A percentile compares a stretch with the other conserved stretches of the same genome.
phyloP scores from a whole-genome alignment of 2,113 vertebrate genomes.

The Ophiodon elongatus region DNA sequence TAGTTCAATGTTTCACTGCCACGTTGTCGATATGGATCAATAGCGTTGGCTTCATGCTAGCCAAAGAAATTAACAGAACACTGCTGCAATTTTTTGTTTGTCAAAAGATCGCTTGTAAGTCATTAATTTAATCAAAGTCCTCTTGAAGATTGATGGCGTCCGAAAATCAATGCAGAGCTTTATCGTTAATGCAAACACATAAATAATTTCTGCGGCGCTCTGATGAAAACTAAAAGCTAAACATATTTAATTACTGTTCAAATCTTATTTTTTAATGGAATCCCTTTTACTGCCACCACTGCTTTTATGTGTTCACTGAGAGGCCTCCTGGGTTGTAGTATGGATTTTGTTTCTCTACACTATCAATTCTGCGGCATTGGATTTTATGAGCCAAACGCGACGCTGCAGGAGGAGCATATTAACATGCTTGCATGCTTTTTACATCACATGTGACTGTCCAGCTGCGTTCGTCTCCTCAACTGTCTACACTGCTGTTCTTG shows the following conservation, averaged over 20 bases:
- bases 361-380: slow-evolving; percentile 50
- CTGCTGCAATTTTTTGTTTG: slow-evolving; percentile 35
- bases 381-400: slow-evolving; percentile 56
- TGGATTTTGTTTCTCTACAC: slow-evolving; percentile 56
- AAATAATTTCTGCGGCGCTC: slow-evolving; percentile 26
- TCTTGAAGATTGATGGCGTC: slow-evolving; percentile 34
- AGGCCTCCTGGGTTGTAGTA: slow-evolving; percentile 35
- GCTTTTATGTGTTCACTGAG: slow-evolving; percentile 50
- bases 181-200: slow-evolving; percentile 20
- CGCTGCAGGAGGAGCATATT: slow-evolving; percentile 52
- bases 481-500: neutral
- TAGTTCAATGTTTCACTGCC: slow-evolving; percentile 43
- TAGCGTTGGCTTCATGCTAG: slow-evolving; percentile 17
- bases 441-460: slow-evolving; percentile 43
- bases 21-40: slow-evolving; percentile 52
- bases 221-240: slow-evolving; percentile 52
- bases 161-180: slow-evolving; percentile 1
- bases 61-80: slow-evolving; percentile 53
- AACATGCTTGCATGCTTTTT: slow-evolving; percentile 56
- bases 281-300: slow-evolving; percentile 35
- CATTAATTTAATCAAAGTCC: slow-evolving; percentile 39
- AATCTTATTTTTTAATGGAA: slow-evolving; percentile 52
- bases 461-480: slow-evolving; percentile 30
- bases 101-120: slow-evolving; percentile 33
- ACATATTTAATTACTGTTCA: slow-evolving; percentile 63